Percentiles rank a stretch among this genome's conserved stretches.
phyloP scores from a whole-genome alignment of 2,113 vertebrate genomes.

The Herpetotheres cachinnans region DNA sequence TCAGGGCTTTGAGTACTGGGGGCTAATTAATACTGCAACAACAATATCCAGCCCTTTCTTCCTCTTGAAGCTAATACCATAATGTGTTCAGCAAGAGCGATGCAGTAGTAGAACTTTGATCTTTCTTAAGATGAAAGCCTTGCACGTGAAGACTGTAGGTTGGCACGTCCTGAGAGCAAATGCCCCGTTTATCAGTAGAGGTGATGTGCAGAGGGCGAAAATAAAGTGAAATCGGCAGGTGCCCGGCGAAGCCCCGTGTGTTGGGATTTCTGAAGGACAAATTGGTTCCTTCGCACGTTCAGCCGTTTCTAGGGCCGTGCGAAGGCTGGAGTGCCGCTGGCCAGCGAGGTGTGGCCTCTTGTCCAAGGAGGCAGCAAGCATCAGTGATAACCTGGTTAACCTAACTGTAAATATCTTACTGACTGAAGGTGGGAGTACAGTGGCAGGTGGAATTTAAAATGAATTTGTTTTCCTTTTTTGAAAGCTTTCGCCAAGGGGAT shows the following conservation, averaged over 20 bases:
- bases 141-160: neutral
- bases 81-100: neutral
- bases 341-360: neutral
- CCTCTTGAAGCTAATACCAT: neutral
- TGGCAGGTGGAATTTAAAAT: neutral
- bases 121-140: neutral
- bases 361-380: neutral
- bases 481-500: neutral
- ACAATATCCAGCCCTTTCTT: neutral
- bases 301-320: neutral
- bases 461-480: neutral
- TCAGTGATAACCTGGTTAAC: too few species aligned
- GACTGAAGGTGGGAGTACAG: neutral
- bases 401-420: too few species aligned
- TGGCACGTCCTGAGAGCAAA: neutral
- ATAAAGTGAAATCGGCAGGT: rapidly evolving
- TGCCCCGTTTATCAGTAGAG: rapidly evolving
- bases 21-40: neutral
- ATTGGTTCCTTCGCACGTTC: rapidly evolving
- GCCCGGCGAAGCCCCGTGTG: neutral
- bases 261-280: neutral
- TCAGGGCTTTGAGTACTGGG: neutral
- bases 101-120: neutral
- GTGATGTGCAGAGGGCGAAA: too few species aligned
- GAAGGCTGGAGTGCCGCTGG: neutral